Conservation (phyloP, 2,113 vertebrate species). For the Pelmatolapia mariae region DNA sequence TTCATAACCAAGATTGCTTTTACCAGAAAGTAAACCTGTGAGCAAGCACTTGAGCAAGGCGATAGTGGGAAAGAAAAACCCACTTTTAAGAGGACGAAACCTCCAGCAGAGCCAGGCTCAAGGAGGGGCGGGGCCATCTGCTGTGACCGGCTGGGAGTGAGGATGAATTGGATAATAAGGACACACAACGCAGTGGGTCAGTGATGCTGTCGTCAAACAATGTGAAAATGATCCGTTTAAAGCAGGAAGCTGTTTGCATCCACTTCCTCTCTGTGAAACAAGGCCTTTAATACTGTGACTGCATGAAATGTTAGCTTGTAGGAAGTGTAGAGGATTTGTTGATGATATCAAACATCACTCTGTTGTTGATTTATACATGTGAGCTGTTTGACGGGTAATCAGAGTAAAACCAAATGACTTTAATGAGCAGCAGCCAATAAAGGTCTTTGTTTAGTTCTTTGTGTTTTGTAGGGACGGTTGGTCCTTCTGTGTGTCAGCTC, state of each 20-base stretch:
- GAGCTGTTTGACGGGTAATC: background rate
- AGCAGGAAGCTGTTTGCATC: background rate
- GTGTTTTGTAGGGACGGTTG: background rate
- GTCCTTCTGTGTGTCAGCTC: background rate
- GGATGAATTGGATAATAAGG: background rate
- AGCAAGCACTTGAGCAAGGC: background rate
- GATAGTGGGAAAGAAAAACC: background rate
- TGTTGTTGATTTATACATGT: background rate
- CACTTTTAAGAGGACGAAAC: fast-evolving
- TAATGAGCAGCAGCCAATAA: background rate
- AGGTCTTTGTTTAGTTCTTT: background rate
- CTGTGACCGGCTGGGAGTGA: fast-evolving
- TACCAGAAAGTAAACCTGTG: background rate
- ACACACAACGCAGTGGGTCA: background rate
- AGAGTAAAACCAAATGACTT: background rate
- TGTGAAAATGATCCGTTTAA: background rate
- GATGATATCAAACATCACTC: background rate
- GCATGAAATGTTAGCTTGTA: background rate
- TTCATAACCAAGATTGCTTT: background rate
- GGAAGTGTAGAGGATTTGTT: background rate
- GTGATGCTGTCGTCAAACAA: background rate
- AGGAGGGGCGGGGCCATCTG: background rate
- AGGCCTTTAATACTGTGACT: background rate
- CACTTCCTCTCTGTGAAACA: background rate
- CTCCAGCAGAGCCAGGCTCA: background rate